Evolutionary conservation across 2,888 invertebrate species (phyloP).

Genomic region (Pseudolycoriella hygida): DNA sequence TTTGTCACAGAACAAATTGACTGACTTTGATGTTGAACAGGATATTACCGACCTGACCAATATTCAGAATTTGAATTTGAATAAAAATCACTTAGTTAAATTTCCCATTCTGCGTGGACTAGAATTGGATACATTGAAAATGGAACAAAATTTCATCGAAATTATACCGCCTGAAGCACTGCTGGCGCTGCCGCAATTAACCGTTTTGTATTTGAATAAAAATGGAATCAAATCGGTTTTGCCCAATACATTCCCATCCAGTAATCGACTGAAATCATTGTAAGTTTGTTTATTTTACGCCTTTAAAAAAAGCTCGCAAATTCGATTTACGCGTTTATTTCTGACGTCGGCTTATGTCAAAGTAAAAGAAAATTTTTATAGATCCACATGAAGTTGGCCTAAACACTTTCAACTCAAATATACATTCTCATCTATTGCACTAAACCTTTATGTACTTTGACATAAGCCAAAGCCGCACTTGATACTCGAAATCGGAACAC

Average conservation of each 20-base stretch:
- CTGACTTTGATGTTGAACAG: conserved; percentile 28
- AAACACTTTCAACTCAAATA: neutral
- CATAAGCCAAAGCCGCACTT: too few relatives aligned
- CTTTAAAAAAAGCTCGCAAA: neutral
- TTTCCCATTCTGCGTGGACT: conserved; percentile 69
- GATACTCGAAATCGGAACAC: too few relatives aligned
- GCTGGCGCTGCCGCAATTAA: conserved; percentile 43
- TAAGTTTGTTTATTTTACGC: conserved; percentile 20
- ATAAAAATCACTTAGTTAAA: conserved; percentile 60
- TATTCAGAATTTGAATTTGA: conserved; percentile 47
- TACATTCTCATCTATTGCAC: too few relatives aligned
- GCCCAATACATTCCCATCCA: conserved; percentile 33
- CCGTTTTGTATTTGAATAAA: conserved; percentile 28
- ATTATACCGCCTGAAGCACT: conserved; percentile 73
- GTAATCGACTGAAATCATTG: conserved; percentile 33
- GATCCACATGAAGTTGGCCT: neutral
- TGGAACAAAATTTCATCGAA: conserved; percentile 65
- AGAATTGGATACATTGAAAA: conserved; percentile 52
- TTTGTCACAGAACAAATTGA: conserved; percentile 36
- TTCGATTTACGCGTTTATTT: too few relatives aligned
- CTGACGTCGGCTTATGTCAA: too few relatives aligned
- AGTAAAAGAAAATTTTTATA: neutral
- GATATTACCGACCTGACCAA: conserved; percentile 30
- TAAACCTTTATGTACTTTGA: too few relatives aligned
- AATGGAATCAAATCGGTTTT: conserved; percentile 29